A percentile compares a stretch with the other conserved stretches of the same genome.
Conservation (phyloP, 2,113 vertebrate genomes). For the Elephantulus edwardii region DNA sequence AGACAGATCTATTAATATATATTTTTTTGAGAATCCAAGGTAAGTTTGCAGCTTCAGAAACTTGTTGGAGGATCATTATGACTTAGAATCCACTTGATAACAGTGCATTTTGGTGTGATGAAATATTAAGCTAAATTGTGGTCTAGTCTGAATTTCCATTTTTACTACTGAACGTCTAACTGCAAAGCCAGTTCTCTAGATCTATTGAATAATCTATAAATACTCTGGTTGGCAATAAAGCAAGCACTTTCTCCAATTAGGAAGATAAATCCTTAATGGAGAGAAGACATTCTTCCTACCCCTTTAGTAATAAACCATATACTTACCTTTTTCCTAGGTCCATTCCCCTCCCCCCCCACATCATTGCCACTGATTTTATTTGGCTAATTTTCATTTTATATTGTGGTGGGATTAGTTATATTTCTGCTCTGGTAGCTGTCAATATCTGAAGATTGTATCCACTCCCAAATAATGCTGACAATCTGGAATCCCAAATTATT, state of each 20-base stretch:
- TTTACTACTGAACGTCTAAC: neutral
- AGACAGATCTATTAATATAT: too few relatives aligned
- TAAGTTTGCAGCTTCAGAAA: too few relatives aligned
- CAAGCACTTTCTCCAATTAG: neutral
- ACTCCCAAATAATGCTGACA: neutral
- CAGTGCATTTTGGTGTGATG: too few relatives aligned
- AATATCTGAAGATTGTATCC: neutral
- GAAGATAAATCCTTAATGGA: neutral
- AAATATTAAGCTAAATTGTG: constrained; percentile 9
- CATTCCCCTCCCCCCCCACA: neutral
- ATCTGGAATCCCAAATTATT: neutral
- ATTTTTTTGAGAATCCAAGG: too few relatives aligned
- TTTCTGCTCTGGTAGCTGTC: neutral
- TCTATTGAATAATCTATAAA: neutral
- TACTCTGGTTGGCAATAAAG: neutral
- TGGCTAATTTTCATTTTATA: neutral
- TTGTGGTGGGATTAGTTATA: neutral
- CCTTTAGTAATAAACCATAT: too few relatives aligned
- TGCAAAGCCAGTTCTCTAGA: constrained; percentile 25
- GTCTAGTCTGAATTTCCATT: neutral
- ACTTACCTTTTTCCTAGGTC: neutral
- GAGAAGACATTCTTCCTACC: neutral
- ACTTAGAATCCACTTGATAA: too few relatives aligned
- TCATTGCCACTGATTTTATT: neutral
- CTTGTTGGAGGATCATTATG: too few relatives aligned